These are phyloP conservation scores for Pachyuromys duprasi DNA, from an alignment of 2,797 vertebrate genomes.

Conservation along the genomic window DNA sequence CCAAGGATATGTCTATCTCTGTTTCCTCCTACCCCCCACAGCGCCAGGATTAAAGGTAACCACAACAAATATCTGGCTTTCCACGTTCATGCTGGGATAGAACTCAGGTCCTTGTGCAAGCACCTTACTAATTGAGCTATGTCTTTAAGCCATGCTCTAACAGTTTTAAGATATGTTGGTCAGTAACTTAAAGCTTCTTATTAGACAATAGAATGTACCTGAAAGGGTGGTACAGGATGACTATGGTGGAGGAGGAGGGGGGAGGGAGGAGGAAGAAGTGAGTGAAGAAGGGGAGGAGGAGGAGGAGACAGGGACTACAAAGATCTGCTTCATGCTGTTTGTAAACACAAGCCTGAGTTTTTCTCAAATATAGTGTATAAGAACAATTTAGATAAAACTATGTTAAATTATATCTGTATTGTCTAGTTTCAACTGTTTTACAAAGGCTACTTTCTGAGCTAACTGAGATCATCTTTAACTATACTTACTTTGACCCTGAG, in stretches of 20 bases:
- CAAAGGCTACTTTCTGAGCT: neutral
- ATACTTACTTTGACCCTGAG: neutral
- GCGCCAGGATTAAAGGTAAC: neutral
- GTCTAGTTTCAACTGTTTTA: neutral
- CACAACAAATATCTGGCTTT: neutral
- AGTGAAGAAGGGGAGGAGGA: no score
- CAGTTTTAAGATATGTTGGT: neutral
- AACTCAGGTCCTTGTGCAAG: neutral
- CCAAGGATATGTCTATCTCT: neutral
- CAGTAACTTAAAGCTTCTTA: neutral
- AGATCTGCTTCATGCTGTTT: neutral
- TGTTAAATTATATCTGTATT: neutral
- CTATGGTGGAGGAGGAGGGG: neutral
- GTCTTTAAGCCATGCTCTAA: neutral
- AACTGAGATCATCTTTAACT: slow-evolving; percentile 20
- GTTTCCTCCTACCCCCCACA: no score
- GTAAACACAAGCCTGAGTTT: neutral
- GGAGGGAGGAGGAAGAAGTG: neutral
- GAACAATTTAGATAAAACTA: slow-evolving; percentile 30
- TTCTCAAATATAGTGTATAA: neutral
- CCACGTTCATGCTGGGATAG: neutral
- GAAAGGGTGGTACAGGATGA: no score
- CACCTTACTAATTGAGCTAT: no score
- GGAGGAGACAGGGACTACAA: neutral
- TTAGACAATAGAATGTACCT: neutral